A percentile compares a stretch with the other conserved stretches of the same genome.
Conservation (phyloP, 2,888 invertebrate genomes). For the Lepeophtheirus nordmannii region DNA sequence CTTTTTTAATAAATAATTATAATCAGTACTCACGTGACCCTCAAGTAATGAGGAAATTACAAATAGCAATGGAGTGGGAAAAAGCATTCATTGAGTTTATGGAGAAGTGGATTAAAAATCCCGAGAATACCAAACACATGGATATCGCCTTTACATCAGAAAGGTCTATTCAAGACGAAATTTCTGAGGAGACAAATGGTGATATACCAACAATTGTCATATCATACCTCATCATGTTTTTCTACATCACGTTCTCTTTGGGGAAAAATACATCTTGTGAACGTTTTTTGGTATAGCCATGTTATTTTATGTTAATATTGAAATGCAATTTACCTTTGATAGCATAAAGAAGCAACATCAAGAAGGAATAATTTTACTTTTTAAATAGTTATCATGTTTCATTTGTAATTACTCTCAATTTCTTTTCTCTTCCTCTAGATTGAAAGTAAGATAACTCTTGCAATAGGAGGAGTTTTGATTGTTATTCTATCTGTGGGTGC, state of each 20-base stretch:
- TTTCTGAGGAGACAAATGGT: conserved; percentile 65
- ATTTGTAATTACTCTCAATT: not conserved
- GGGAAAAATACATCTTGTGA: conserved; percentile 27
- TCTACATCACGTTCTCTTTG: conserved; percentile 69
- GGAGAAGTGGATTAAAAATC: conserved; percentile 35
- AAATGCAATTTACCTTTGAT: not conserved
- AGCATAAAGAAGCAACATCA: not conserved
- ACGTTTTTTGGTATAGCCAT: not conserved
- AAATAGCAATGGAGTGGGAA: conserved; percentile 70
- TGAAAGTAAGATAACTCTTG: conserved; percentile 88
- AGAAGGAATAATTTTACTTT: not conserved
- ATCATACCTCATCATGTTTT: conserved; percentile 82
- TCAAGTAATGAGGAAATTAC: conserved; percentile 37
- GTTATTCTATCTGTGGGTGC: conserved; percentile 82
- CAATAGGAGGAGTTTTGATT: conserved; percentile 80
- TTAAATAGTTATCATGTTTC: not conserved
- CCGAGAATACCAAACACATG: conserved; percentile 46
- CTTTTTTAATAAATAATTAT: conserved; percentile 75
- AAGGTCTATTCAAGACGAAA: conserved; percentile 86
- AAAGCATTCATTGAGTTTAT: conserved; percentile 57
- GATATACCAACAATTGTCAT: conserved; percentile 68
- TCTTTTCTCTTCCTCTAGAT: conserved; percentile 43
- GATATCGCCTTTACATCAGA: conserved; percentile 73
- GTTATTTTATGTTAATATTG: too few relatives aligned
- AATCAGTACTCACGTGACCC: conserved; percentile 48